Percentiles rank a stretch among this genome's conserved stretches.
Conservation (phyloP, 2,113 vertebrate species). For the Dolichotis patagonum region DNA sequence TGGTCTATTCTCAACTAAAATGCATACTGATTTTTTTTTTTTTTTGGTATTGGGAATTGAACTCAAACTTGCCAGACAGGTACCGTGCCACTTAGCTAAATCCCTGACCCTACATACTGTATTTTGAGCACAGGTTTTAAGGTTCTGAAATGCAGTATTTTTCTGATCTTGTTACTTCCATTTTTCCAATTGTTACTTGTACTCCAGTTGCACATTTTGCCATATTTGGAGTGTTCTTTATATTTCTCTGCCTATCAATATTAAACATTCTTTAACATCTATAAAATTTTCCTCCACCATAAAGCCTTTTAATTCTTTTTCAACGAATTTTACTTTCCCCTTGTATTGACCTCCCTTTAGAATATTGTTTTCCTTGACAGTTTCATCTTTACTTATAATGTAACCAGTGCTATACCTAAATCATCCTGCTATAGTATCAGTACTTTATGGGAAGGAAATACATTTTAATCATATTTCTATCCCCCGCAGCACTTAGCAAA, state of each 20-base stretch:
- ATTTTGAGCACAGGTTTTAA: background rate
- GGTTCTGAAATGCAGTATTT: background rate
- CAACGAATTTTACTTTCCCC: background rate
- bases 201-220: background rate
- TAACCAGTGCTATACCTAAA: background rate
- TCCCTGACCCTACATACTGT: background rate
- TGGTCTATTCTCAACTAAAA: background rate
- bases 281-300: background rate
- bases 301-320: background rate
- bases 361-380: background rate
- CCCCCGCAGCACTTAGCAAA: background rate
- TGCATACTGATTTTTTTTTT: background rate
- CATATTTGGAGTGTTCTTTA: background rate
- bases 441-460: background rate
- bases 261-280: background rate
- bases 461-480: constrained; percentile 28
- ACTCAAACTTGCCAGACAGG: too few species aligned
- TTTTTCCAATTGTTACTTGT: background rate
- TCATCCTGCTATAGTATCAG: background rate
- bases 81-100: too few species aligned
- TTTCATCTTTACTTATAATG: background rate
- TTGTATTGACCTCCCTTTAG: background rate
- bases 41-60: too few species aligned
- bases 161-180: background rate
- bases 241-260: background rate